Conservation (phyloP, 2,113 vertebrate genomes). For the Dromas ardeola region DNA sequence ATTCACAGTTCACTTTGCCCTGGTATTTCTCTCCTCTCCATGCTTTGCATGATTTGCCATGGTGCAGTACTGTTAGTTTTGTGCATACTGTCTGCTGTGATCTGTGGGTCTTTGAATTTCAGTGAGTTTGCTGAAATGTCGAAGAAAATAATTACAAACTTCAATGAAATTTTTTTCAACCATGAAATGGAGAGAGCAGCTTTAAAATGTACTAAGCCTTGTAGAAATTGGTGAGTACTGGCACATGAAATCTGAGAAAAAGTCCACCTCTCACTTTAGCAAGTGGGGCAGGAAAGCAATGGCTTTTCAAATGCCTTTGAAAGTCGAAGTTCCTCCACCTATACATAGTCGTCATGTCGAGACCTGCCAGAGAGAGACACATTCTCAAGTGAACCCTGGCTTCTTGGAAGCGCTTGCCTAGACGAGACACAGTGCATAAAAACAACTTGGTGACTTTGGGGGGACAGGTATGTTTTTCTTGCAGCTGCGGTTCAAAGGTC, state of each 20-base stretch:
- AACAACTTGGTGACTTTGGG: conserved; percentile 85
- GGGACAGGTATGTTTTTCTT: conserved; percentile 88
- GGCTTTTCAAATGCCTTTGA: conserved; percentile 76
- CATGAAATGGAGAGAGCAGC: conserved; percentile 96
- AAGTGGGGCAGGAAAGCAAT: conserved; percentile 84
- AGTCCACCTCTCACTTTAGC: conserved; percentile 82
- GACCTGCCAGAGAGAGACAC: conserved; percentile 99
- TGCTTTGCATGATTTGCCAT: conserved; percentile 93
- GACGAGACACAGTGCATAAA: conserved; percentile 90
- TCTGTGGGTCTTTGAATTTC: conserved; percentile 85
- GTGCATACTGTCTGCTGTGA: conserved; percentile 80
- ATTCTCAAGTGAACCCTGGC: conserved; percentile 95
- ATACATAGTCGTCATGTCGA: conserved; percentile 99
- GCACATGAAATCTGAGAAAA: conserved; percentile 90
- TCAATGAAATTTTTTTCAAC: conserved; percentile 79
- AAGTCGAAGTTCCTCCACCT: conserved; percentile 94
- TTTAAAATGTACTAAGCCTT: conserved; percentile 87
- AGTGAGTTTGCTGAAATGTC: conserved; percentile 86
- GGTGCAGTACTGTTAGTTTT: conserved; percentile 84
- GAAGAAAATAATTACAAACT: conserved; percentile 81
- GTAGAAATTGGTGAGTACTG: conserved; percentile 97
- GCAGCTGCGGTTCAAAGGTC: conserved; percentile 92
- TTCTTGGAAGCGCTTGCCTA: conserved; percentile 99
- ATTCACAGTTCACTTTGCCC: conserved; percentile 90
- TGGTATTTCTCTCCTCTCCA: conserved; percentile 87